phyloP scores from a whole-genome alignment of 2,797 vertebrate species.

The Oophaga sylvatica region DNA sequence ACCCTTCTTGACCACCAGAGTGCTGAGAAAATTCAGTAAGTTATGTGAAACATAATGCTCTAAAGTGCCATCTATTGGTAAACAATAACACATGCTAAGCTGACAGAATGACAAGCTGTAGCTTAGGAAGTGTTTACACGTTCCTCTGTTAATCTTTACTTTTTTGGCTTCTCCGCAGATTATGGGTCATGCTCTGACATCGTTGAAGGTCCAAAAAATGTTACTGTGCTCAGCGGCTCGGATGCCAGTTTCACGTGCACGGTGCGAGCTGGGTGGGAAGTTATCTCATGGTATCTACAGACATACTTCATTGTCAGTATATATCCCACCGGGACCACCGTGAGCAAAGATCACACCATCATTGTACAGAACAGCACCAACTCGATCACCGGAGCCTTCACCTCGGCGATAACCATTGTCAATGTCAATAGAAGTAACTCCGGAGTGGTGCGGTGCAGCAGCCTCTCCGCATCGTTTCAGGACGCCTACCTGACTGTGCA shows the following conservation, averaged over 20 bases:
- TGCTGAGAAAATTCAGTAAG: not conserved
- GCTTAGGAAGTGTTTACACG: too few relatives aligned
- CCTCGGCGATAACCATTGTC: constrained; percentile 74
- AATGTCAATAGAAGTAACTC: constrained; percentile 63
- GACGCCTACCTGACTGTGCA: constrained; percentile 80
- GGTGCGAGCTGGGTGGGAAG: constrained; percentile 67
- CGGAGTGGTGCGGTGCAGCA: constrained; percentile 74
- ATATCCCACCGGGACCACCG: constrained; percentile 57
- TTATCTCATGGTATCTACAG: constrained; percentile 74
- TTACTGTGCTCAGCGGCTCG: constrained; percentile 69
- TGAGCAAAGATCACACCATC: constrained; percentile 63
- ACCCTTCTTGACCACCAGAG: not conserved
- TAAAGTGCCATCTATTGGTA: not conserved
- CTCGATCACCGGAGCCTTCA: constrained; percentile 32
- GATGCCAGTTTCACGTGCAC: constrained; percentile 77
- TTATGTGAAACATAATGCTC: not conserved
- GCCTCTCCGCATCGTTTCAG: constrained; percentile 65
- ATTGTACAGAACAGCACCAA: constrained; percentile 66
- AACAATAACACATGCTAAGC: too few relatives aligned
- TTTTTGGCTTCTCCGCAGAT: constrained; percentile 59
- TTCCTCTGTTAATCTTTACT: too few relatives aligned
- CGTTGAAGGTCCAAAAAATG: constrained; percentile 70
- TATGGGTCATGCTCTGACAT: constrained; percentile 65
- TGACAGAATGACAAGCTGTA: too few relatives aligned
- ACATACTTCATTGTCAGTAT: constrained; percentile 67